Percentiles rank a stretch among this genome's conserved stretches.
phyloP scores from a whole-genome alignment of 2,113 vertebrate species.

The Solenodon paradoxus region DNA sequence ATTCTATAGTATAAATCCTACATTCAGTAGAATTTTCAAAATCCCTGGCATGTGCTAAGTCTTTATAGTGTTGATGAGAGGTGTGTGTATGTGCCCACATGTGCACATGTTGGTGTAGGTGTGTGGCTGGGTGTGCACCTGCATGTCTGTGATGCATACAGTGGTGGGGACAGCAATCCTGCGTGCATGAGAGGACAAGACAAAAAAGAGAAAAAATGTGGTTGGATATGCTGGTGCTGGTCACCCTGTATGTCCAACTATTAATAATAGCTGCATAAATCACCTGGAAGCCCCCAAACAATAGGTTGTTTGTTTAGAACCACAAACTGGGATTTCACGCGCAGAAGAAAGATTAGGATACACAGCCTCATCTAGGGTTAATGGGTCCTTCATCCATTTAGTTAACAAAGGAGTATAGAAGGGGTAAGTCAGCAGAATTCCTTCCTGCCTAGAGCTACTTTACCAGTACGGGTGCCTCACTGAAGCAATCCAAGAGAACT shows the following conservation, averaged over 20 bases:
- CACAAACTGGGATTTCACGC: background rate
- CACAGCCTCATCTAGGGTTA: background rate
- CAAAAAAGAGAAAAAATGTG: background rate
- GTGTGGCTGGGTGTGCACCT: background rate
- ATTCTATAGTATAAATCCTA: background rate
- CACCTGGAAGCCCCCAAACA: background rate
- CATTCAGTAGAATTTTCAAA: background rate
- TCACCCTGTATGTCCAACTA: background rate
- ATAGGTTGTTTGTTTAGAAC: background rate
- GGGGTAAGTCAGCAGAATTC: background rate
- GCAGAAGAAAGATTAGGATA: background rate
- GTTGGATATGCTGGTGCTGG: background rate
- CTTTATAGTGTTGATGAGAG: background rate
- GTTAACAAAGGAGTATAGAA: background rate
- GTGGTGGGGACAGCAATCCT: accelerated
- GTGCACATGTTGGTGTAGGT: background rate
- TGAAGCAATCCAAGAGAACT: background rate
- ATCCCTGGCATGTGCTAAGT: background rate
- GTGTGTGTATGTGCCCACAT: background rate
- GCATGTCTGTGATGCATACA: background rate
- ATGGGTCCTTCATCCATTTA: background rate
- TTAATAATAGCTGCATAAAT: background rate
- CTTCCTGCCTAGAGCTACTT: background rate
- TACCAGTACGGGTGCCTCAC: background rate
- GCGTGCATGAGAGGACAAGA: background rate